Evolutionary conservation across 1,140 invertebrate species (phyloP).

Genomic region (Asobara japonica): DNA sequence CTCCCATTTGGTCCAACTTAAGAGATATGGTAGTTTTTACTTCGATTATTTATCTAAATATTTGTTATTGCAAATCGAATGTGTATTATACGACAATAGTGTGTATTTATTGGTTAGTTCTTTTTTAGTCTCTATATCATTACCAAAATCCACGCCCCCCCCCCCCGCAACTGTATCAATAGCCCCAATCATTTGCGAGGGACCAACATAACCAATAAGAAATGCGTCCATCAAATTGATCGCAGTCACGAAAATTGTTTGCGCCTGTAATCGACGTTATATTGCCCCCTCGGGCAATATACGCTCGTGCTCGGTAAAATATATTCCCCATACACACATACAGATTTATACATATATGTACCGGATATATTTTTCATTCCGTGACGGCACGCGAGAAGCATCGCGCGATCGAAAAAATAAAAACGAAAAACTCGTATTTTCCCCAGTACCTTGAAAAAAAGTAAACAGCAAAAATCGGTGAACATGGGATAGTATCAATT

Average conservation of each 20-base stretch:
- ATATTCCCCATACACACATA: not conserved
- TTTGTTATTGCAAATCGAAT: not conserved
- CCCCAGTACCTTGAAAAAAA: not conserved
- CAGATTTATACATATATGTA: not conserved
- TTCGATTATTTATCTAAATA: not conserved
- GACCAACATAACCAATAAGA: too few relatives aligned
- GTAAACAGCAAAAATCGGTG: not conserved
- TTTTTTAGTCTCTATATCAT: too few relatives aligned
- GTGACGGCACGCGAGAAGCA: not conserved
- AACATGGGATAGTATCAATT: constrained; percentile 14
- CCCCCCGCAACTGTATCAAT: too few relatives aligned
- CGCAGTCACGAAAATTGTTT: constrained; percentile 10
- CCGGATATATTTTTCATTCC: not conserved
- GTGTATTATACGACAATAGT: not conserved
- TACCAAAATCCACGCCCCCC: too few relatives aligned
- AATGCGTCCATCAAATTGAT: constrained; percentile 5
- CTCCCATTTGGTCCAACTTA: not conserved
- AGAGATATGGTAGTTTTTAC: not conserved
- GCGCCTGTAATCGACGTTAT: not conserved
- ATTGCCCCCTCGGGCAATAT: not conserved
- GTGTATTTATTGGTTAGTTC: not conserved
- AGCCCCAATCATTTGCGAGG: too few relatives aligned
- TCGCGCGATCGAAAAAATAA: not conserved
- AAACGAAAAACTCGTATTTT: not conserved
- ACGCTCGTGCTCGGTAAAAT: not conserved